Conservation (phyloP, 2,113 vertebrate genomes). For the Malurus melanocephalus region DNA sequence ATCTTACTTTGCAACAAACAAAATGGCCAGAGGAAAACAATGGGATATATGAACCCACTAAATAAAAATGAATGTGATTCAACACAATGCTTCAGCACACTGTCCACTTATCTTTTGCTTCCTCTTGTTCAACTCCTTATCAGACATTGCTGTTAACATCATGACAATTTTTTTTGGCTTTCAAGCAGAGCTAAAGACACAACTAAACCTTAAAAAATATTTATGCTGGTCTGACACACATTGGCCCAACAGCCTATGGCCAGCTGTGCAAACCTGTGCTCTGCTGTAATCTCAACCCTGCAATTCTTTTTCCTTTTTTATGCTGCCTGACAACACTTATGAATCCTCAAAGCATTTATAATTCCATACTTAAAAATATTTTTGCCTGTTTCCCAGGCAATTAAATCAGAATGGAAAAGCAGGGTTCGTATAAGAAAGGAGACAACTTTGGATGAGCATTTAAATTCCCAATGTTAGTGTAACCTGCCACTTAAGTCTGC, state of each 20-base stretch:
- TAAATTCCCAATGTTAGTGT: background rate
- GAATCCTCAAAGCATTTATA: background rate
- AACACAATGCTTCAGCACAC: background rate
- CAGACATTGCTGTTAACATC: conserved; percentile 11
- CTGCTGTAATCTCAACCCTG: background rate
- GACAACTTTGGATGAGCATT: background rate
- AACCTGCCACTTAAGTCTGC: background rate
- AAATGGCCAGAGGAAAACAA: background rate
- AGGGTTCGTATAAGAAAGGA: background rate
- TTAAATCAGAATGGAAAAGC: background rate
- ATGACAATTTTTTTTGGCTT: background rate
- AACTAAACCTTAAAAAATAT: background rate
- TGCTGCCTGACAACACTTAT: background rate
- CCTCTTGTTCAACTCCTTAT: conserved; percentile 12
- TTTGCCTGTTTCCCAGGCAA: background rate
- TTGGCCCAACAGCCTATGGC: background rate
- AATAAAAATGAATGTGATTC: background rate
- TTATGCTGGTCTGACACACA: background rate
- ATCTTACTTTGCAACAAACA: background rate
- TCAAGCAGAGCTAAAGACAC: background rate
- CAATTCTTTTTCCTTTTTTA: background rate
- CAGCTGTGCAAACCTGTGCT: background rate
- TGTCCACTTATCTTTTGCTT: conserved; percentile 28
- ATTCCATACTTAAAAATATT: background rate
- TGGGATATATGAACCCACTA: background rate